Evolutionary conservation across 2,888 invertebrate species (phyloP).

Genomic region (Melanophora roralis): DNA sequence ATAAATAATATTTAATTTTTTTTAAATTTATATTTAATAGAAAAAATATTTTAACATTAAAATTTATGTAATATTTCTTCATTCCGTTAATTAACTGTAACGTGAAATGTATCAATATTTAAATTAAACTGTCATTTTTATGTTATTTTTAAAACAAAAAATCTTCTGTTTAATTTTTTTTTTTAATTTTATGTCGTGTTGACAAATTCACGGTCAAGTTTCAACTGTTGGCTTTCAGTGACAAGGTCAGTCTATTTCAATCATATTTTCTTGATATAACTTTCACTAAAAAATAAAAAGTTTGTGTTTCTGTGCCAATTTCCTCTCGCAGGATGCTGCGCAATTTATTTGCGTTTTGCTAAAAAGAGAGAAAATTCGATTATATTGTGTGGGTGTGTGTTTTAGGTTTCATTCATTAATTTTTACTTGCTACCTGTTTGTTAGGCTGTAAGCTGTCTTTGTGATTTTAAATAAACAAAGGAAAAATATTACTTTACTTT

Average conservation of each 20-base stretch:
- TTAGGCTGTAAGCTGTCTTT: neutral
- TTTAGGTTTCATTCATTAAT: slow-evolving; percentile 22
- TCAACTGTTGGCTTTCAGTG: slow-evolving; percentile 46
- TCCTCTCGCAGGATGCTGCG: slow-evolving; percentile 52
- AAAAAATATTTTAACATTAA: too few relatives aligned
- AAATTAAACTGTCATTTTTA: slow-evolving; percentile 20
- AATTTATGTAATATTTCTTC: too few relatives aligned
- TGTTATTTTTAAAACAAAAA: neutral
- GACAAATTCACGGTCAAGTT: slow-evolving; percentile 56
- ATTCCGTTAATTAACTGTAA: neutral
- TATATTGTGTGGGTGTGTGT: neutral
- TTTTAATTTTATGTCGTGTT: slow-evolving; percentile 26
- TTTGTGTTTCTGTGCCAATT: neutral
- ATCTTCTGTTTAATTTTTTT: neutral
- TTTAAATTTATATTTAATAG: neutral
- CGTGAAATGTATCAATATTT: neutral
- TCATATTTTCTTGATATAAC: neutral
- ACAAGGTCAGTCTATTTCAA: slow-evolving; percentile 52
- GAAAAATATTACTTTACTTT: neutral
- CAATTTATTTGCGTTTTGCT: slow-evolving; percentile 47
- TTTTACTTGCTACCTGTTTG: neutral
- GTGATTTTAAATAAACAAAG: neutral
- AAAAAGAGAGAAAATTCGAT: neutral
- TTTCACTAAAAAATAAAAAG: neutral
- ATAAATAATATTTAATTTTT: too few relatives aligned